Percentiles rank a stretch among this genome's conserved stretches.
Evolutionary conservation across 92 coral and sea anemone genomes (phyloP).

Genomic region (Diadumene lineata): DNA sequence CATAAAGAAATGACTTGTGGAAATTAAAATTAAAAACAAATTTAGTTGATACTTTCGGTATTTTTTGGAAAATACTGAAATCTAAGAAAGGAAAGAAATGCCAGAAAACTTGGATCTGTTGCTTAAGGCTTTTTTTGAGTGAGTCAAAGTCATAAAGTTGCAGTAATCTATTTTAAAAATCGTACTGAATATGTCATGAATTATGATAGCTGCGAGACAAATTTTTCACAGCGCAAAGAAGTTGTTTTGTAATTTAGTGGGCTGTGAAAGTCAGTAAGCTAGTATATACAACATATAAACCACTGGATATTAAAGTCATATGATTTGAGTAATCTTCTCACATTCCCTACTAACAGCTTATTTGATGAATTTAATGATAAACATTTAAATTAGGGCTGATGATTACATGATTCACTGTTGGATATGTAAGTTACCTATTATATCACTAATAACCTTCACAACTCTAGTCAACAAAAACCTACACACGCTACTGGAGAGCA

Average conservation of each 20-base stretch:
- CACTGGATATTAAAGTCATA: background rate
- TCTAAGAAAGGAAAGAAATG: too few relatives aligned
- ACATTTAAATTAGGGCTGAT: conserved; percentile 6
- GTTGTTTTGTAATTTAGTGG: background rate
- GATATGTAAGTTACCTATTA: background rate
- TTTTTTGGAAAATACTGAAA: too few relatives aligned
- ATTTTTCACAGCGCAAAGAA: background rate
- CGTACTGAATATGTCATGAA: too few relatives aligned
- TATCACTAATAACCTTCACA: background rate
- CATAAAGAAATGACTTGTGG: too few relatives aligned
- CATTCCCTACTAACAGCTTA: conserved; percentile 9
- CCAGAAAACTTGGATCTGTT: too few relatives aligned
- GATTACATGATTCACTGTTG: background rate
- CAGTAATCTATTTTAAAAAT: too few relatives aligned
- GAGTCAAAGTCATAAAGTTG: too few relatives aligned
- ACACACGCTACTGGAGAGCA: background rate
- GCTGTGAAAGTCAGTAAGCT: background rate
- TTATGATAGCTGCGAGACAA: background rate
- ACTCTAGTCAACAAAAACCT: background rate
- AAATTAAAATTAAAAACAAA: too few relatives aligned
- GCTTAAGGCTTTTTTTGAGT: too few relatives aligned
- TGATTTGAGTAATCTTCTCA: conserved; percentile 8
- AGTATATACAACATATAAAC: background rate
- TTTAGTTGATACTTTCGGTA: too few relatives aligned
- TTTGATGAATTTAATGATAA: conserved; percentile 1